Evolutionary conservation across 35 echinoderm and acorn worm species (phyloP), one percentile per base, ranked within the genome.

Genomic region (Eucidaris tribuloides): DNA sequence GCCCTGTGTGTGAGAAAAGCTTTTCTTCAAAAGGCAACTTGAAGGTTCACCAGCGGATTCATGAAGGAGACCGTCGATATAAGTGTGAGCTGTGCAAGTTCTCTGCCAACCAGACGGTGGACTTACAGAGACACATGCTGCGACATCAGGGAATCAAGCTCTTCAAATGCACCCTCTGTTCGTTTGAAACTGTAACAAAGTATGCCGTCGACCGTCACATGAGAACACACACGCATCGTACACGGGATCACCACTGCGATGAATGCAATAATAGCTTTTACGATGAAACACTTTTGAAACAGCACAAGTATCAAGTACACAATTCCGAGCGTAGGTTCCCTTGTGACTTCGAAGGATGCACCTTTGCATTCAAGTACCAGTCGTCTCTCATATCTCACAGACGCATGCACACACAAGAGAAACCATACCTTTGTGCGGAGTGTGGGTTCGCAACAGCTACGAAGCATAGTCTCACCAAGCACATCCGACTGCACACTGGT

Each of bases 61-160:
- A 99, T 71, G 71, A 83, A 18, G 81, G 71, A 3, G 91, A 99
- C 11, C 83, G 85, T 32, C 91, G 83, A 11, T 90, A 71, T 70
- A 83, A 83, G 19, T 99, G 96, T 50, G 54, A 82, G 29, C 19
- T 87, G 20, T 99, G 96, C n/a, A 14, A 82, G 0, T 93, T 80
- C 34, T 35, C 56, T 28, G 77, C 71, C 43, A 74, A 46, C 39
- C 91, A 84, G 20, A 81, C 59, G 46, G 91, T 80, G 5, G 90
- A 99, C 55, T 49, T 99, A 58, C 55, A 46, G 18, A 92, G 86
- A 31, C 96, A 99, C 71, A 87, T 86, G 63, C 87, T 90, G 40
- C 82, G 90, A 29, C 96, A 99, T 58, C 50, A 82, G 62, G 96
- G 96, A 29, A 85, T 93, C 52, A 99, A 99, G 62, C 82, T 83